phyloP scores from a whole-genome alignment of 2,888 invertebrate species.

The Callyntrura sp. region DNA sequence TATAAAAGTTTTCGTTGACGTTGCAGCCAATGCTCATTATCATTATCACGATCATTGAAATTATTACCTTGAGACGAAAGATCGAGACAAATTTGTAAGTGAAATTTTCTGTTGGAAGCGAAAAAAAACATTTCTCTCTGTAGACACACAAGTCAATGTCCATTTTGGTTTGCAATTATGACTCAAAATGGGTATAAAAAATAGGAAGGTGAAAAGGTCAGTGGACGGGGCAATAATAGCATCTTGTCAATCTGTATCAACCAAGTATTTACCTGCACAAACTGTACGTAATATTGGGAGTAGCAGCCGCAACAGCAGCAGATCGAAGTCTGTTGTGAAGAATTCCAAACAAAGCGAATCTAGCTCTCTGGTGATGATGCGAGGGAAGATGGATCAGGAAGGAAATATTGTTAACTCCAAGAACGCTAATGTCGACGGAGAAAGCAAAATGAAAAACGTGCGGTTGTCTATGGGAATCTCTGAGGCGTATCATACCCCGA shows the following conservation, averaged over 20 bases:
- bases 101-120: too few relatives aligned
- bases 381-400: not conserved
- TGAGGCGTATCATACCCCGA: constrained; percentile 3
- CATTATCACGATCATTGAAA: too few relatives aligned
- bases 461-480: constrained; percentile 16
- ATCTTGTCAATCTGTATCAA: not conserved
- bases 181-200: constrained; percentile 1
- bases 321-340: not conserved
- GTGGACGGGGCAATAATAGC: not conserved
- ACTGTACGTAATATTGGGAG: not conserved
- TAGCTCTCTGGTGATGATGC: constrained; percentile 6
- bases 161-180: constrained; percentile 22
- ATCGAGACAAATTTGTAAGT: too few relatives aligned
- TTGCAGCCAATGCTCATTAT: too few relatives aligned
- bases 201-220: constrained; percentile 20
- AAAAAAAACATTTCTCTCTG: not conserved
- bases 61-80: too few relatives aligned
- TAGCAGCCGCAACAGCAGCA: not conserved
- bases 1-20: too few relatives aligned
- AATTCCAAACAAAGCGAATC: not conserved
- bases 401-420: not conserved
- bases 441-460: constrained; percentile 51
- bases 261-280: not conserved
- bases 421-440: not conserved
- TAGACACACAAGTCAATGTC: not conserved